phyloP scores from a whole-genome alignment of 2,888 invertebrate species.

The Meiosimyza platycephala region DNA sequence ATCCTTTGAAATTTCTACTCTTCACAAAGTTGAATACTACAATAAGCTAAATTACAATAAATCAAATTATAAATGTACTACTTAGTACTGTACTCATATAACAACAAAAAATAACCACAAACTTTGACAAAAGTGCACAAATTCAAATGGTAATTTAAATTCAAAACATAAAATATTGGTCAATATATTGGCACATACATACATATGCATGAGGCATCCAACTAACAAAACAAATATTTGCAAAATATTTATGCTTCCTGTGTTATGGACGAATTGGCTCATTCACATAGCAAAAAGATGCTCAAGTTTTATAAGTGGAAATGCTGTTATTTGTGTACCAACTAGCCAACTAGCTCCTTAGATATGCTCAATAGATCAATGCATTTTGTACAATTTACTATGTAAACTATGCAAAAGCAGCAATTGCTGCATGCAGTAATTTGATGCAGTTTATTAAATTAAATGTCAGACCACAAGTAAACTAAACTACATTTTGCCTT shows the following conservation, averaged over 20 bases:
- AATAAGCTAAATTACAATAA: conserved; percentile 1
- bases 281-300: too few species aligned
- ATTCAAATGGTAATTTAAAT: conserved; percentile 1
- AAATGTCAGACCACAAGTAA: conserved; percentile 8
- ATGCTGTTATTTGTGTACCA: too few species aligned
- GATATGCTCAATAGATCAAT: too few species aligned
- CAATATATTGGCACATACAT: not conserved
- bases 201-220: not conserved
- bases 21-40: not conserved
- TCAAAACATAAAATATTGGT: not conserved
- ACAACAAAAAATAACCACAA: too few species aligned
- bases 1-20: not conserved
- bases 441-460: conserved; percentile 5
- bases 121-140: not conserved
- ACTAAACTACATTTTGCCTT: not conserved
- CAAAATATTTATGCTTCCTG: too few species aligned
- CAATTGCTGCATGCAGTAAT: not conserved
- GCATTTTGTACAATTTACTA: too few species aligned
- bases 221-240: too few species aligned
- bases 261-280: too few species aligned
- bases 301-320: too few species aligned
- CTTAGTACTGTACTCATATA: too few species aligned
- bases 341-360: too few species aligned
- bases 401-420: too few species aligned
- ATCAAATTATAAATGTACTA: conserved; percentile 2